These are phyloP conservation scores for Pseudorhiza aurosa DNA, from an alignment of 30 jellyfish, hydroid and myxozoan species.

Conservation along the genomic window DNA sequence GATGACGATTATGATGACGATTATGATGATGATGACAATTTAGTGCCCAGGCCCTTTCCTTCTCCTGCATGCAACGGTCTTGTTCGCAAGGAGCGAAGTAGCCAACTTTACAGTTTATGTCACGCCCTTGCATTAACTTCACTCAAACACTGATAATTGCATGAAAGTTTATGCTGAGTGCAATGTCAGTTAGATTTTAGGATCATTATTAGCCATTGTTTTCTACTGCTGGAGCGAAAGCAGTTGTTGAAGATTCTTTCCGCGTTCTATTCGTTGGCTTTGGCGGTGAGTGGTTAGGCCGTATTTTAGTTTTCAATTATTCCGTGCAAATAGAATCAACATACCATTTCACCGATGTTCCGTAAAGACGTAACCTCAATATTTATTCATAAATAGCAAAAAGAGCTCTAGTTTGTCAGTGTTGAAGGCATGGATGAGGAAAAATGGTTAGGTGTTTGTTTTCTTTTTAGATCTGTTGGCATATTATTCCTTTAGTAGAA, in stretches of 20 bases:
- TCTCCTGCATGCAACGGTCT: conserved; percentile 69
- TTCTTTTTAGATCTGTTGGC: too few species aligned
- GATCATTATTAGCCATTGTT: conserved; percentile 17
- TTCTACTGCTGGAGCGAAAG: conserved; percentile 35
- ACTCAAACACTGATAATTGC: background rate
- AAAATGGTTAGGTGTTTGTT: too few species aligned
- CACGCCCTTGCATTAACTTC: conserved; percentile 68
- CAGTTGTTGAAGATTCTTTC: conserved; percentile 38
- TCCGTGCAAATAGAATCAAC: background rate
- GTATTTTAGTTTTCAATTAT: background rate
- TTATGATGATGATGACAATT: background rate
- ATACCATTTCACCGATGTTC: too few species aligned
- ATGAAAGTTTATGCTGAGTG: conserved; percentile 20
- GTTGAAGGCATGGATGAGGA: too few species aligned
- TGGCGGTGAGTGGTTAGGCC: conserved; percentile 48
- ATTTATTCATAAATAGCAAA: too few species aligned
- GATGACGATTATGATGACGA: background rate
- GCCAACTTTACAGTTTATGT: conserved; percentile 24
- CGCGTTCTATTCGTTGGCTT: conserved; percentile 42
- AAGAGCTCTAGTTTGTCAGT: too few species aligned
- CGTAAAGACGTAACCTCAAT: too few species aligned
- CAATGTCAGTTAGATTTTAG: conserved; percentile 49
- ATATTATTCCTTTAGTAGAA: too few species aligned
- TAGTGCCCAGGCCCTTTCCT: conserved; percentile 37
- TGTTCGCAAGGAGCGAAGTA: conserved; percentile 27